Conservation (phyloP, 92 coral and sea anemone genomes). For the Parazoanthus atlanticus region DNA sequence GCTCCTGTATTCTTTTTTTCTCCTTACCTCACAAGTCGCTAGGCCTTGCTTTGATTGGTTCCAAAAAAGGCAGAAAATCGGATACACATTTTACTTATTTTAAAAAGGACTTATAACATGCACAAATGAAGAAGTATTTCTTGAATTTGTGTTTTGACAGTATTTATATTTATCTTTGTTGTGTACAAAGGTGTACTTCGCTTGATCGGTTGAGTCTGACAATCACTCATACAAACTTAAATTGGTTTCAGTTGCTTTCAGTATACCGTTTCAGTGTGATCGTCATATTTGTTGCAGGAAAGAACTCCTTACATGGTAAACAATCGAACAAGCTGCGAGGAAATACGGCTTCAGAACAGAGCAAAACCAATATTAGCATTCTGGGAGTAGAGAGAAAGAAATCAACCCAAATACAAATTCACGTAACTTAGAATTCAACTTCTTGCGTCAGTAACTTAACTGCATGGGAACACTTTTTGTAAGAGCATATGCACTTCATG, state of each 20-base stretch:
- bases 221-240: too few relatives aligned
- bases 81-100: background rate
- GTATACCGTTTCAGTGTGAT: background rate
- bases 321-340: background rate
- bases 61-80: background rate
- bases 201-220: background rate
- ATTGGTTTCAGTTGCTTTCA: background rate
- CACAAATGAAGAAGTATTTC: too few relatives aligned
- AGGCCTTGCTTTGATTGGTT: background rate
- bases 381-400: background rate
- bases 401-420: background rate
- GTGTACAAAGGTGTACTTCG: background rate
- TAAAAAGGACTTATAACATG: too few relatives aligned
- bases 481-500: background rate
- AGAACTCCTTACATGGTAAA: background rate
- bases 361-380: background rate
- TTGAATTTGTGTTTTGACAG: too few relatives aligned
- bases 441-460: background rate
- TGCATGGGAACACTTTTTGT: too few relatives aligned
- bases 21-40: background rate
- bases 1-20: background rate
- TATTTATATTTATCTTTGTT: background rate
- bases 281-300: background rate
- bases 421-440: too few relatives aligned
- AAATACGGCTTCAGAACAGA: background rate